phyloP scores from a whole-genome alignment of 2,113 vertebrate species.

The Esox niger region DNA sequence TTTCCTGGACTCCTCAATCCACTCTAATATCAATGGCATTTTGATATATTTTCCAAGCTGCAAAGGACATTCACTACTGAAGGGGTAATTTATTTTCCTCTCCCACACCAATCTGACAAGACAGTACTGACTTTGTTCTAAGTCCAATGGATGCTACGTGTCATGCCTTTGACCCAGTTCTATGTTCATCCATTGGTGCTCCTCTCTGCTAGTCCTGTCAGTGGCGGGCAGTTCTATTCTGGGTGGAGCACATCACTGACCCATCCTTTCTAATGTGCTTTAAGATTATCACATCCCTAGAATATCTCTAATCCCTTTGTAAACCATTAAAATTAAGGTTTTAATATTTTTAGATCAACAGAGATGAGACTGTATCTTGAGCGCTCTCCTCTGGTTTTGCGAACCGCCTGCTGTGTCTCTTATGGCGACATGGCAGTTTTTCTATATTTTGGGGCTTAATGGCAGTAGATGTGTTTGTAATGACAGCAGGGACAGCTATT shows the following conservation, averaged over 20 bases:
- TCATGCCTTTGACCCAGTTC: constrained; percentile 26
- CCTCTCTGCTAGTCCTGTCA: constrained; percentile 30
- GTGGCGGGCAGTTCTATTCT: constrained; percentile 42
- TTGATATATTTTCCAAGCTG: constrained; percentile 77
- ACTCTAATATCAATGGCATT: constrained; percentile 32
- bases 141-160: constrained; percentile 47
- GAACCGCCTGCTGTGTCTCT: constrained; percentile 6
- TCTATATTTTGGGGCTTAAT: constrained; percentile 35
- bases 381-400: constrained; percentile 26
- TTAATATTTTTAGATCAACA: constrained; percentile 43
- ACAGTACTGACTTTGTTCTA: constrained; percentile 43
- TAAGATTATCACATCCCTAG: not conserved
- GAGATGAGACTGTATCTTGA: constrained; percentile 31
- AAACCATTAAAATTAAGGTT: constrained; percentile 17
- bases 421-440: not conserved
- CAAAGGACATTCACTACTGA: constrained; percentile 82
- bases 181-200: constrained; percentile 51
- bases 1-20: constrained; percentile 25
- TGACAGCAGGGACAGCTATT: not conserved
- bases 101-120: constrained; percentile 35
- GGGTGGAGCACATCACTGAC: constrained; percentile 18
- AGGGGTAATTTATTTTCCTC: constrained; percentile 72
- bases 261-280: constrained; percentile 9
- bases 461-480: constrained; percentile 35
- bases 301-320: constrained; percentile 26